phyloP scores from a whole-genome alignment of 2,888 invertebrate species.

The Pheosia gnoma region DNA sequence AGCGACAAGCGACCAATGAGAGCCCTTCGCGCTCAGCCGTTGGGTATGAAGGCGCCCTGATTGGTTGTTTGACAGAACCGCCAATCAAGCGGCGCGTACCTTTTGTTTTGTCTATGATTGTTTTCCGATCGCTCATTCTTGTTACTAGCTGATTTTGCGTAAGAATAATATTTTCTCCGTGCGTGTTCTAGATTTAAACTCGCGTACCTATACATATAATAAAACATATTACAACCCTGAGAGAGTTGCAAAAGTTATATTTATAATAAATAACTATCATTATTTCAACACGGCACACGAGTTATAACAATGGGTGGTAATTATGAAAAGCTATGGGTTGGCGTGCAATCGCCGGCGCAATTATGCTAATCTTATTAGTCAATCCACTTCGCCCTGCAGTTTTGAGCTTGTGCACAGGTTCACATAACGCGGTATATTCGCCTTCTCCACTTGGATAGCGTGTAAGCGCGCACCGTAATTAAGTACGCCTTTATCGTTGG shows the following conservation, averaged over 20 bases:
- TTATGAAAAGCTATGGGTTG: conserved; percentile 74
- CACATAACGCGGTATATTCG: conserved; percentile 25
- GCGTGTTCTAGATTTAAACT: too few relatives aligned
- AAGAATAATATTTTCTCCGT: too few relatives aligned
- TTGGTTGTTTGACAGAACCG: too few relatives aligned
- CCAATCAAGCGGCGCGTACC: too few relatives aligned
- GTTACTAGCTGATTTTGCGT: too few relatives aligned
- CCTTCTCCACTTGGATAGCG: conserved; percentile 37
- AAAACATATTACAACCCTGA: background rate
- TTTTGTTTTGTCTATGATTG: too few relatives aligned
- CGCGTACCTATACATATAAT: too few relatives aligned
- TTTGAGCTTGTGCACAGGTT: conserved; percentile 52
- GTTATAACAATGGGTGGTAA: conserved; percentile 47
- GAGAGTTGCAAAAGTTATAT: background rate
- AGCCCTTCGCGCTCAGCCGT: too few relatives aligned
- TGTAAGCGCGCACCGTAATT: conserved; percentile 38
- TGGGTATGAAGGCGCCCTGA: too few relatives aligned
- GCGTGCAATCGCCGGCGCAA: conserved; percentile 70
- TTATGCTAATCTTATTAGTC: conserved; percentile 82
- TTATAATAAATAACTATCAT: conserved; percentile 10
- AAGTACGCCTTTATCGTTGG: conserved; percentile 29
- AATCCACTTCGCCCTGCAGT: conserved; percentile 72
- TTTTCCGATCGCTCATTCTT: too few relatives aligned
- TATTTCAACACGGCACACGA: conserved; percentile 10
- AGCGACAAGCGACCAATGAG: too few relatives aligned